phyloP scores from a whole-genome alignment of 2,113 vertebrate species.

The Pleuronectes platessa region DNA sequence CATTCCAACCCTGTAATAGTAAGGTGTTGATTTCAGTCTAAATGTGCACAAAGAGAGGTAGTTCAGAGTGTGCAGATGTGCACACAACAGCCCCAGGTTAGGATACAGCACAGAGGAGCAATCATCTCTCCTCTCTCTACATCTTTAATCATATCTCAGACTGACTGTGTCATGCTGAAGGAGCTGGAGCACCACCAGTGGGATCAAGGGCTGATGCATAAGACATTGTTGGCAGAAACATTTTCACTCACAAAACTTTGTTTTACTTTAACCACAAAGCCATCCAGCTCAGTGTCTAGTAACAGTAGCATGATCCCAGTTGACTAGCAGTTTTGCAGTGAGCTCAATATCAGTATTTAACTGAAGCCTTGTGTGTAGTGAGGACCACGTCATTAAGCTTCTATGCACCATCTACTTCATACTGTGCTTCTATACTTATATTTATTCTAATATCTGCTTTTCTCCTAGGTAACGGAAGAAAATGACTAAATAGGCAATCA shows the following conservation, averaged over 20 bases:
- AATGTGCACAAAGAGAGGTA: not conserved
- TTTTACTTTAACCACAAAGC: not conserved
- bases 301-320: not conserved
- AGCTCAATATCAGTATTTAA: too few relatives aligned
- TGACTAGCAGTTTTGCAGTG: not conserved
- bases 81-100: not conserved
- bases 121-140: not conserved
- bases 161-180: not conserved
- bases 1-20: constrained; percentile 2
- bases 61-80: constrained; percentile 5
- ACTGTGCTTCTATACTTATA: too few relatives aligned
- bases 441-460: too few relatives aligned
- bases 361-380: not conserved
- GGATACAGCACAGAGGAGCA: not conserved
- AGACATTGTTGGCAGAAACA: not conserved
- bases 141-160: constrained; percentile 5
- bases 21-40: constrained; percentile 6
- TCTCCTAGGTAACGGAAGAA: too few relatives aligned
- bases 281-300: not conserved
- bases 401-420: too few relatives aligned
- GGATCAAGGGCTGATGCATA: not conserved
- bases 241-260: not conserved
- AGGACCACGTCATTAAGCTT: too few relatives aligned
- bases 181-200: not conserved
- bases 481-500: too few relatives aligned